These are phyloP conservation scores for Doryteuthis pealeii DNA, from an alignment of 1,140 invertebrate species.

Conservation along the genomic window DNA sequence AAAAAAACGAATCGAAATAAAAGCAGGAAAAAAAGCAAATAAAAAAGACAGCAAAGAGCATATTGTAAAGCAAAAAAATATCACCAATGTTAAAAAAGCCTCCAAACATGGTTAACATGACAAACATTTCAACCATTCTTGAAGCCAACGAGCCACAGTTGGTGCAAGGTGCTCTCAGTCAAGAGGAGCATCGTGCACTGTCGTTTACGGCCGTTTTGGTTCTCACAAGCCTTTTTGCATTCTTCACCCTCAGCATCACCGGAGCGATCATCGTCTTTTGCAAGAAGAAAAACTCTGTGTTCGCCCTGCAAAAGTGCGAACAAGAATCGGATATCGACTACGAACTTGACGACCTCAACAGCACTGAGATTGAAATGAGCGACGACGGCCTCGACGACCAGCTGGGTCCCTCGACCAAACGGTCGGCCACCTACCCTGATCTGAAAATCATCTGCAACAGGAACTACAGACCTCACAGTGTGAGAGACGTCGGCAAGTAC, in stretches of 20 bases:
- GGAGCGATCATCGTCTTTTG: constrained; percentile 50
- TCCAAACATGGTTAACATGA: too few relatives aligned
- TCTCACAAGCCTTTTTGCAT: constrained; percentile 47
- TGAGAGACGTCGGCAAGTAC: neutral
- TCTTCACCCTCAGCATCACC: constrained; percentile 46
- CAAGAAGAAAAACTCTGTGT: constrained; percentile 54
- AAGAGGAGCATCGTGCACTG: constrained; percentile 24
- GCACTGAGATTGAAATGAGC: constrained; percentile 40
- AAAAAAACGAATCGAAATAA: too few relatives aligned
- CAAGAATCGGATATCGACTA: constrained; percentile 41
- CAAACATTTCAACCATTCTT: neutral
- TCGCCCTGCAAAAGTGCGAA: constrained; percentile 45
- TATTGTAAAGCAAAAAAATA: too few relatives aligned
- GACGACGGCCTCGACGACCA: constrained; percentile 21
- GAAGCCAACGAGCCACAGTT: neutral
- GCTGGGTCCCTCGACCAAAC: neutral
- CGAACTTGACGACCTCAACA: constrained; percentile 48
- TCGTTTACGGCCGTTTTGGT: constrained; percentile 38
- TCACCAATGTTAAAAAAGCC: too few relatives aligned
- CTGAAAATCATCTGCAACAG: constrained; percentile 5
- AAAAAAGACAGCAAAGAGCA: too few relatives aligned
- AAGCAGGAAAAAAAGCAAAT: too few relatives aligned
- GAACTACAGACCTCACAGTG: constrained; percentile 1
- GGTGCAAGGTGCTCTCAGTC: neutral
- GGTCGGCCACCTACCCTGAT: constrained; percentile 11